Evolutionary conservation across 2,888 invertebrate species (phyloP).

Genomic region (Venusia cambrica): DNA sequence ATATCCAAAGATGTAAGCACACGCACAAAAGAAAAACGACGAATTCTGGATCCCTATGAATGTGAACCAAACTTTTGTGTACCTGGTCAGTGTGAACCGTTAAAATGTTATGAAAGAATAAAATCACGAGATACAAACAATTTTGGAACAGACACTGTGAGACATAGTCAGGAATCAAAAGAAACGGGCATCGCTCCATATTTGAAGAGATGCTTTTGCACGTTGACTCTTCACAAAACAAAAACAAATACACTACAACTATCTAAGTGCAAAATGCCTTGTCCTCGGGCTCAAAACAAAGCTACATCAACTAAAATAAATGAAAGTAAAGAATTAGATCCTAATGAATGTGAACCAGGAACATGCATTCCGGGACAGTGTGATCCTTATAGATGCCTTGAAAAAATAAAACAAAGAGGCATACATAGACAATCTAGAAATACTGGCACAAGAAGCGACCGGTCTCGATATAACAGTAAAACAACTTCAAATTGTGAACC

Average conservation of each 20-base stretch:
- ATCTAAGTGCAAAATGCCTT: neutral
- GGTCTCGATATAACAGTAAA: too few species aligned
- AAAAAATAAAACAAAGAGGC: conserved; percentile 33
- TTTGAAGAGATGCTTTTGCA: conserved; percentile 38
- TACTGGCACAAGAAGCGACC: conserved; percentile 1
- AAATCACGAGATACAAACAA: conserved; percentile 27
- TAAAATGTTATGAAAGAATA: conserved; percentile 37
- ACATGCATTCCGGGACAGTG: conserved; percentile 37
- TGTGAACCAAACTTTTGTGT: conserved; percentile 43
- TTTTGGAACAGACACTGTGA: conserved; percentile 15
- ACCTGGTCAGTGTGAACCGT: conserved; percentile 41
- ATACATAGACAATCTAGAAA: conserved; percentile 22
- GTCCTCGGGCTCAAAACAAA: conserved; percentile 1
- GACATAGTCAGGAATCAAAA: conserved; percentile 17
- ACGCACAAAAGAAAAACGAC: conserved; percentile 15
- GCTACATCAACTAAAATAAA: conserved; percentile 5
- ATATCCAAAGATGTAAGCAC: conserved; percentile 23
- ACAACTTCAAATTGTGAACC: too few species aligned
- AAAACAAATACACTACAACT: conserved; percentile 6
- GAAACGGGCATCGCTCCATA: conserved; percentile 29
- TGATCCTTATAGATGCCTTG: conserved; percentile 35
- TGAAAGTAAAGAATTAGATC: conserved; percentile 15
- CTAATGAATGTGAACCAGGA: conserved; percentile 38
- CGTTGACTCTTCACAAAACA: conserved; percentile 26
- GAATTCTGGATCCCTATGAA: conserved; percentile 37